Base-by-base conservation (phyloP, 2,888 invertebrate genomes). In the Lucinisca nassula region DNA sequence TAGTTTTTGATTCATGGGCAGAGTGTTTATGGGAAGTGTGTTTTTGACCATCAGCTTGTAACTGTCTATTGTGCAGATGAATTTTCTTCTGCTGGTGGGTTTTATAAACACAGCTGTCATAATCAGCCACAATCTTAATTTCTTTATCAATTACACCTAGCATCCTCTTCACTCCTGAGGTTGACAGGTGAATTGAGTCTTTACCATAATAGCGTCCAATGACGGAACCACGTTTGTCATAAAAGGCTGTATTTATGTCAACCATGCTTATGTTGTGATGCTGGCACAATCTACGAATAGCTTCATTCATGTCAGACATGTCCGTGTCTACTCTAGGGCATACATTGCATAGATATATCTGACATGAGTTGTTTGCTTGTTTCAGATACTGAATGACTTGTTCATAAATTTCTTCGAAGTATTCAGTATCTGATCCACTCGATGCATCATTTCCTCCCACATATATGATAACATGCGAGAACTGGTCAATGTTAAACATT, bases 401-500 rank as follows among this genome's bases (percentile, higher is more conserved):
- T 14, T 72, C 72, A 72, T 72, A 72, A 14, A 37, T 32, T 72
- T 72, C 72, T 40, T 72, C 72, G 35, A 72, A 72, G 35, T 72
- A 72, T 32, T 72, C 72, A n/a, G n/a, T n/a, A n/a, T n/a, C n/a
- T n/a, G n/a, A n/a, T n/a, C n/a, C n/a, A n/a, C n/a, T n/a, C n/a
- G n/a, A n/a, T n/a, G n/a, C n/a, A n/a, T n/a, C n/a, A n/a, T n/a
- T n/a, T n/a, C n/a, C n/a, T n/a, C n/a, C n/a, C n/a, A n/a, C n/a
- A n/a, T n/a, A n/a, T n/a, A n/a, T n/a, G n/a, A n/a, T n/a, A n/a
- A n/a, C n/a, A n/a, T n/a, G n/a, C n/a, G n/a, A n/a, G n/a, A n/a
- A n/a, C n/a, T n/a, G n/a, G n/a, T n/a, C n/a, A n/a, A n/a, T n/a
- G n/a, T n/a, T n/a, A n/a, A n/a, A n/a, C n/a, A n/a, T n/a, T n/a